Percentiles rank a stretch among this genome's conserved stretches.
Conservation (phyloP, 2,888 invertebrate genomes). For the Ceraclea dissimilis region DNA sequence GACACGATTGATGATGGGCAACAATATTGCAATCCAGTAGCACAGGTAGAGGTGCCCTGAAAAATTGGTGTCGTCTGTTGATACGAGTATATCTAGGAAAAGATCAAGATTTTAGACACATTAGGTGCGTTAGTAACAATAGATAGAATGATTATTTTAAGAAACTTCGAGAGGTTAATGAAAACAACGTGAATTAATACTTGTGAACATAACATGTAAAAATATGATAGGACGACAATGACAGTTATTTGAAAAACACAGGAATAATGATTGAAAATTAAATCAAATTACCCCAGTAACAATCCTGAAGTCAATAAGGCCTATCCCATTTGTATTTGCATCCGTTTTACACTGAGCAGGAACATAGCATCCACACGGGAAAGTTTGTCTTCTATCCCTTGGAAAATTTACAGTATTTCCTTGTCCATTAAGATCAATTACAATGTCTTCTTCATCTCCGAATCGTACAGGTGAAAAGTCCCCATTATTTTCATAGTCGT, state of each 20-base stretch:
- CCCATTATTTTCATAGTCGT: background rate
- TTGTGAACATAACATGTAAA: too few relatives aligned
- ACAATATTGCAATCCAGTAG: constrained; percentile 41
- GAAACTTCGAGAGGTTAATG: background rate
- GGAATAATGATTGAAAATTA: background rate
- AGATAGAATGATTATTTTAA: background rate
- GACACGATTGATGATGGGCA: constrained; percentile 34
- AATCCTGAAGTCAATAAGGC: constrained; percentile 54
- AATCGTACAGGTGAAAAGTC: constrained; percentile 13
- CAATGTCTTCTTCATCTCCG: constrained; percentile 17
- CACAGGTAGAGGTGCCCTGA: constrained; percentile 30
- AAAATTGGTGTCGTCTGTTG: background rate
- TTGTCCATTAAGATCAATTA: constrained; percentile 30
- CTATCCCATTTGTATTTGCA: constrained; percentile 42
- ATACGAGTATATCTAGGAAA: background rate
- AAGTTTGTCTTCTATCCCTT: constrained; percentile 14
- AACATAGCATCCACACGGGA: constrained; percentile 39
- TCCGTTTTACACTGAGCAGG: constrained; percentile 36
- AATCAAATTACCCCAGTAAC: constrained; percentile 49
- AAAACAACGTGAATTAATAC: too few relatives aligned
- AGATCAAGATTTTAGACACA: background rate
- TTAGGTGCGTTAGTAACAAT: too few relatives aligned
- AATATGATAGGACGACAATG: too few relatives aligned
- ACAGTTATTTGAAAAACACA: too few relatives aligned
- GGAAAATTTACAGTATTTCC: constrained; percentile 31